Conservation (phyloP, 2,797 vertebrate genomes). For the Leptoclinus maculatus region DNA sequence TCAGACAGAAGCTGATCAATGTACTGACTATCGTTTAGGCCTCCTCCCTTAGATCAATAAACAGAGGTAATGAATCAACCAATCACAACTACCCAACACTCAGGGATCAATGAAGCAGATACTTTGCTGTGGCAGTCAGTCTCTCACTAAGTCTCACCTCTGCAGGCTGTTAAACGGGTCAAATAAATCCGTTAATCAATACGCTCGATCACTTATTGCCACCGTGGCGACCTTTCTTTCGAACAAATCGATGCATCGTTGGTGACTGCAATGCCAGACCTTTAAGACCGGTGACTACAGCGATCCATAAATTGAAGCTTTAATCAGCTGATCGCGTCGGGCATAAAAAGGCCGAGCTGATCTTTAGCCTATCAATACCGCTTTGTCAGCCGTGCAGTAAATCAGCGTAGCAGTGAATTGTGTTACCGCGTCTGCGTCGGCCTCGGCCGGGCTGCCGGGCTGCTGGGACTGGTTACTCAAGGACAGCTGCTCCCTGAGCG, state of each 20-base stretch:
- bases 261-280: constrained; percentile 12
- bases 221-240: neutral
- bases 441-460: constrained; percentile 90
- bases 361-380: constrained; percentile 59
- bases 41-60: constrained; percentile 26
- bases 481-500: constrained; percentile 93
- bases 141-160: neutral
- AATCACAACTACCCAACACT: constrained; percentile 13
- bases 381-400: constrained; percentile 30
- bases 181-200: constrained; percentile 54
- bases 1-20: constrained; percentile 1
- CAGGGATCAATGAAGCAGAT: constrained; percentile 11
- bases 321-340: constrained; percentile 37
- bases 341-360: constrained; percentile 32
- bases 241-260: constrained; percentile 31
- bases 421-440: constrained; percentile 92
- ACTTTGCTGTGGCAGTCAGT: neutral
- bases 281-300: constrained; percentile 24
- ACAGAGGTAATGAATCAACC: constrained; percentile 17
- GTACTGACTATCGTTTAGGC: neutral
- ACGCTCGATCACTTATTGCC: constrained; percentile 21
- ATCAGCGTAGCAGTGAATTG: constrained; percentile 39
- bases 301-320: constrained; percentile 44
- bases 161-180: neutral
- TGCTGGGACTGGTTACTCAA: constrained; percentile 93